Base-by-base conservation (phyloP, 2,113 vertebrate species). In the Lanius collurio region DNA sequence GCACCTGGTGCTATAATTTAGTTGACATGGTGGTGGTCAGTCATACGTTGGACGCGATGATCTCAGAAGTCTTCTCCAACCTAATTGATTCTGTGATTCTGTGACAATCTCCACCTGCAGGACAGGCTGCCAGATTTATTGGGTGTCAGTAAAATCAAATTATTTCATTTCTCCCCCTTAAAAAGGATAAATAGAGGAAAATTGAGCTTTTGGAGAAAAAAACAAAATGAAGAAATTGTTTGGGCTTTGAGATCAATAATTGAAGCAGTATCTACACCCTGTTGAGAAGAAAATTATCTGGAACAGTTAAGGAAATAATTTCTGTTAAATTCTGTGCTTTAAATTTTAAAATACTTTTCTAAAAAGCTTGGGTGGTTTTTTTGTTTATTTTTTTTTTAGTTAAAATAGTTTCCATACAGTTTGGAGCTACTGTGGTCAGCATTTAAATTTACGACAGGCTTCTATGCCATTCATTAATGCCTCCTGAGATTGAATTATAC, bases 121-220 rank as follows among this genome's bases (percentile, higher is more conserved):
- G 41, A 46, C 15, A 5, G 53, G 41, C 50, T 69, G 26, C 10
- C 26, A 4, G 44, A 5, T 37, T 41, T 14, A 28, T 47, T 0
- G 0, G 46, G 69, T 64, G 69, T n/a, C n/a, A 23, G 33, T 4
- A 57, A 39, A 23, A 62, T 11, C 12, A 7, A 18, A 30, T 11
- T 3, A 13, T 47, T 64, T 63, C 33, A 30, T 31, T 37, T 47
- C 65, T n/a, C 11, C 47, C 13, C 13, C 2, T n/a, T 35, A 15
- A 7, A 60, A 76, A 49, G 6, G 18, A 22, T 14, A 21, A 56
- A 65, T 24, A 37, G 39, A 4, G 1, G 1, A 4, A 41, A 60
- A 13, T 1, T 0, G 24, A 71, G 56, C 33, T 82, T 75, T 41
- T 4, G 5, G 15, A 27, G 5, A 0, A 3, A 14, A 26, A 31